A percentile compares a stretch with the other conserved stretches of the same genome.
These are phyloP conservation scores for Uropsilus gracilis DNA, from an alignment of 2,113 vertebrate genomes.

Conservation along the genomic window DNA sequence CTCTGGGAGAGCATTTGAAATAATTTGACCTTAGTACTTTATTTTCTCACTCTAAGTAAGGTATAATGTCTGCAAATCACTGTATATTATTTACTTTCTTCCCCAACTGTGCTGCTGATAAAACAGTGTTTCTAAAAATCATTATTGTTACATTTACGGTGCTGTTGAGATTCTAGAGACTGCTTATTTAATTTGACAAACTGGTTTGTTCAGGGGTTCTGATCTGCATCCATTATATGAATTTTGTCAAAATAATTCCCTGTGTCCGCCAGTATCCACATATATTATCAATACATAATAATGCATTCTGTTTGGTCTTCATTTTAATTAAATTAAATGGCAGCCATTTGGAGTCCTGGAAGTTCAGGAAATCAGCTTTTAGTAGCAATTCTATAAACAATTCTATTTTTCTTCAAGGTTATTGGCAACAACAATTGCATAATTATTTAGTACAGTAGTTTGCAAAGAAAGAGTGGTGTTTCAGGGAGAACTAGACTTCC, in stretches of 20 bases:
- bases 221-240: conserved; percentile 83
- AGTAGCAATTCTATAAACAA: conserved; percentile 78
- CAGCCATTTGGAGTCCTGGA: conserved; percentile 76
- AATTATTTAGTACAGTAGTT: conserved; percentile 76
- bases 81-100: conserved; percentile 69
- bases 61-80: conserved; percentile 59
- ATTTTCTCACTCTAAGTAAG: conserved; percentile 67
- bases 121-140: conserved; percentile 71
- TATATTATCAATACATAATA: conserved; percentile 84
- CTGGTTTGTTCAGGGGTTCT: conserved; percentile 74
- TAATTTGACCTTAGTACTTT: conserved; percentile 53
- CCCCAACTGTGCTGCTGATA: conserved; percentile 72
- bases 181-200: conserved; percentile 83
- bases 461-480: conserved; percentile 70
- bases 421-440: conserved; percentile 77
- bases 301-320: conserved; percentile 81
- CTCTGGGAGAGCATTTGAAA: conserved; percentile 64
- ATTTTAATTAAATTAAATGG: conserved; percentile 85
- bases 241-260: conserved; percentile 85
- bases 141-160: conserved; percentile 71
- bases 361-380: conserved; percentile 83
- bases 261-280: conserved; percentile 68
- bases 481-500: conserved; percentile 71
- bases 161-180: conserved; percentile 79
- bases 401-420: conserved; percentile 82